Conservation (phyloP, 2,113 vertebrate species). For the Petaurus breviceps region DNA sequence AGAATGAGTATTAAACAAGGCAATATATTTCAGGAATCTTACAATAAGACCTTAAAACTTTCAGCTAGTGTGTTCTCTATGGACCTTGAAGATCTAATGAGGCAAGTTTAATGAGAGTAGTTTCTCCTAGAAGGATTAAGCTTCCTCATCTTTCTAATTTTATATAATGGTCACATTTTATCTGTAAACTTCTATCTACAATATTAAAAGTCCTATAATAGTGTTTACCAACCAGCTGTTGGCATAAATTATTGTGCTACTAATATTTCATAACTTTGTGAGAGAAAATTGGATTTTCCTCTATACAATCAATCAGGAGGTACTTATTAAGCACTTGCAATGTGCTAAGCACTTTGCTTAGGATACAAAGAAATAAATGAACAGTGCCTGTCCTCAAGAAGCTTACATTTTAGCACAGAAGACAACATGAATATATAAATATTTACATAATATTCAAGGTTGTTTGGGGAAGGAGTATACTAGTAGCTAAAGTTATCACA, state of each 20-base stretch:
- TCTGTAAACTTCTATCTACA: neutral
- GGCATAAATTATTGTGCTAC: neutral
- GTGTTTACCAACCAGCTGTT: too few species aligned
- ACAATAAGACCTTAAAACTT: neutral
- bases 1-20: too few species aligned
- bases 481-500: too few species aligned
- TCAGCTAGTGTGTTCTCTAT: neutral
- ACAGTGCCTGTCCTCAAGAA: too few species aligned
- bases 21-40: neutral
- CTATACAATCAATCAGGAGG: too few species aligned
- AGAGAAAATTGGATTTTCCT: neutral
- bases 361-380: too few species aligned
- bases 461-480: too few species aligned
- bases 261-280: neutral
- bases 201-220: conserved; percentile 14
- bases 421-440: too few species aligned
- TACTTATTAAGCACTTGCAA: too few species aligned
- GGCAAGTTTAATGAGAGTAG: neutral
- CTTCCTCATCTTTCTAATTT: conserved; percentile 1
- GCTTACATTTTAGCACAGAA: too few species aligned
- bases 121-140: neutral
- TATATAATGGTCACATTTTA: neutral
- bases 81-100: neutral
- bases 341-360: too few species aligned
- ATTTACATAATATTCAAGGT: too few species aligned